Evolutionary conservation across 2,888 invertebrate genomes (phyloP).

Genomic region (Volucella zonaria): DNA sequence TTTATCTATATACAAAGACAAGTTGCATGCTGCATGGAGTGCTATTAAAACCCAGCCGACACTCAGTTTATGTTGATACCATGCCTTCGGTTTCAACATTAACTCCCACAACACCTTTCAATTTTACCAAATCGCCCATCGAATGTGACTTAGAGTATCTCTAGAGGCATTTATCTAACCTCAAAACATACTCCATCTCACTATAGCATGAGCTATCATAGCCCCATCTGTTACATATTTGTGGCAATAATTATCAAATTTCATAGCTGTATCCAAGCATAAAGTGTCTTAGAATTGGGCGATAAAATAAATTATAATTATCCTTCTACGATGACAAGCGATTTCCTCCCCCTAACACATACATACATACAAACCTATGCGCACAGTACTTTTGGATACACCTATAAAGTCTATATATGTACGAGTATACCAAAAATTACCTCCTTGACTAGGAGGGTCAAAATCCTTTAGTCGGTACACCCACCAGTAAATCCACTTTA

Average conservation of each 20-base stretch:
- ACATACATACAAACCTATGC: not conserved
- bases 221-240: slow-evolving; percentile 19
- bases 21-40: too few relatives aligned
- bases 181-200: not conserved
- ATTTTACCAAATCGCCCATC: not conserved
- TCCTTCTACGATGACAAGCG: slow-evolving; percentile 56
- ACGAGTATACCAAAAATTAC: slow-evolving; percentile 53
- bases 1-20: too few relatives aligned
- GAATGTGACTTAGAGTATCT: slow-evolving; percentile 6
- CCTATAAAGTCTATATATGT: slow-evolving; percentile 4
- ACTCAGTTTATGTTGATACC: not conserved
- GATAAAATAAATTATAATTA: slow-evolving; percentile 70
- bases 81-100: slow-evolving; percentile 4
- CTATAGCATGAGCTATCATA: not conserved
- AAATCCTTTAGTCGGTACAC: slow-evolving; percentile 36
- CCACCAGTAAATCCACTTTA: slow-evolving; percentile 42
- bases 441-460: slow-evolving; percentile 57
- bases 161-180: not conserved
- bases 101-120: slow-evolving; percentile 11
- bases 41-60: not conserved
- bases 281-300: slow-evolving; percentile 38
- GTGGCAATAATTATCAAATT: slow-evolving; percentile 51
- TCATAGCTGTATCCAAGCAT: slow-evolving; percentile 20
- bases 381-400: too few relatives aligned
- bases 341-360: slow-evolving; percentile 32